Base-by-base conservation (phyloP, 2,888 invertebrate genomes). In the Philhelius pedissequus region DNA sequence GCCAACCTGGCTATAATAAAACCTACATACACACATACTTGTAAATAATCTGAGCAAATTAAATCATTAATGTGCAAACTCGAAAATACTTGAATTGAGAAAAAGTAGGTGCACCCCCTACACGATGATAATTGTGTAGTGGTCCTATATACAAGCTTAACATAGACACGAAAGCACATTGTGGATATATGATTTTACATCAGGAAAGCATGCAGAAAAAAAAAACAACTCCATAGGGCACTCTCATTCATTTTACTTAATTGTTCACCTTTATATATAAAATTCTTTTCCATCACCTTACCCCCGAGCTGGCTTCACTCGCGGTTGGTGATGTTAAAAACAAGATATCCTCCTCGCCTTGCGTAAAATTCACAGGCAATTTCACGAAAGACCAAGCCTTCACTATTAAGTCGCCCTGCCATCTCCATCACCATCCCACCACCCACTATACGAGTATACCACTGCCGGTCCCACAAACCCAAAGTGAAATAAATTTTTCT, bases 21-120 rank as follows among this genome's bases (percentile, higher is more conserved):
- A 27, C 32, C 40, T 13, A 30, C 7, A 35, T 13, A n/a, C 1
- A 30, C 7, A 1, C 25, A 13, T 38, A 7, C 79, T 79, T 43
- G 64, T 45, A 56, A 74, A 52, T 18, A 83, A 74, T 74, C 74
- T 66, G 74, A 75, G 66, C 79, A 70, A 83, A 83, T 83, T 83
- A 83, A 79, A 75, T 66, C 83, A 83, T 74, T 83, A 79, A 79
- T 70, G 32, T 83, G 83, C 69, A 69, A 79, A 83, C 83, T 83
- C 66, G 48, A 79, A 74, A 79, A 79, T 74, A 75, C 79, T 83
- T 75, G 43, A 83, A 74, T 74, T 64, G 30, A 66, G 52, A 20
- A 20, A 18, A 22, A 56, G 40, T 45, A 25, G 30, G 40, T 50
- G 32, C 27, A 30, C 15, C 35, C 48, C 48, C 32, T n/a, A 48